These are phyloP conservation scores for Callipepla californica DNA, from an alignment of 2,113 vertebrate genomes.

Conservation along the genomic window DNA sequence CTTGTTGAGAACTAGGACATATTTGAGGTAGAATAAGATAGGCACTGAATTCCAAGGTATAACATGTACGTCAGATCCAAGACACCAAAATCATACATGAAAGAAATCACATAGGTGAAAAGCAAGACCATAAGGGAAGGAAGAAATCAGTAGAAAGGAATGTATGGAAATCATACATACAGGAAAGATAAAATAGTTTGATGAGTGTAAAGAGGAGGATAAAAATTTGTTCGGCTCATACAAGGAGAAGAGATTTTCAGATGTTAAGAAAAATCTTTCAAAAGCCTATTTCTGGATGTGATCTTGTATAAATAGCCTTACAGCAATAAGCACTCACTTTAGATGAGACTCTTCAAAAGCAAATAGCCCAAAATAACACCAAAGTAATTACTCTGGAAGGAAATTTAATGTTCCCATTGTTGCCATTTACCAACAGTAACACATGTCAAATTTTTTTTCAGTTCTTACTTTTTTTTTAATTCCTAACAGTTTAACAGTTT, in stretches of 20 bases:
- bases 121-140: background rate
- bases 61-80: background rate
- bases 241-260: background rate
- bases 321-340: background rate
- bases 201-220: fast-evolving
- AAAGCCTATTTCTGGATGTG: background rate
- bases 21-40: background rate
- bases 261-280: background rate
- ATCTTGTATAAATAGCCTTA: background rate
- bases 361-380: slow-evolving; percentile 34
- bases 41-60: background rate
- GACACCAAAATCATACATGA: background rate
- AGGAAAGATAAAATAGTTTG: background rate
- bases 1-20: background rate
- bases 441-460: background rate
- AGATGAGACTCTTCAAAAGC: slow-evolving; percentile 23
- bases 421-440: background rate
- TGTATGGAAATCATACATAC: fast-evolving
- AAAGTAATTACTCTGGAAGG: slow-evolving; percentile 56
- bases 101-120: background rate
- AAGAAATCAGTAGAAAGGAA: background rate
- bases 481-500: background rate
- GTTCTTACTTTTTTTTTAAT: background rate
- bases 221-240: background rate
- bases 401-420: slow-evolving; percentile 2